Base-by-base conservation (phyloP, 2,797 vertebrate genomes). In the Sitta carolinensis region DNA sequence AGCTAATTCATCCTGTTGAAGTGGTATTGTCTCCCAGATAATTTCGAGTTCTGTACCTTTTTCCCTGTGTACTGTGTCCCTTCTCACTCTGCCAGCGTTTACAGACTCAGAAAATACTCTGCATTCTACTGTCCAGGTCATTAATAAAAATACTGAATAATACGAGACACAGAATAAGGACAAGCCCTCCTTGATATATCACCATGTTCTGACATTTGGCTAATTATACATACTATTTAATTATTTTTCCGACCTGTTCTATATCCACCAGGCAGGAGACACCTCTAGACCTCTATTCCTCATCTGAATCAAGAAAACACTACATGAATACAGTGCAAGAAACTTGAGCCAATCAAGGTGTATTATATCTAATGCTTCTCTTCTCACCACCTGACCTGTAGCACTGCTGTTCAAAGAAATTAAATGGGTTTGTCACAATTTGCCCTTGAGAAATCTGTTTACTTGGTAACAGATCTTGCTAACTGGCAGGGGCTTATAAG, bases 381-480 rank as follows among this genome's bases (percentile, higher is more conserved):
- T 86, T 51, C 52, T 86, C 77, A 42, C 47, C 34, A 36, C 26
- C 76, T 62, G 73, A 94, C 61, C 47, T 50, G 45, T 43, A 81
- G 67, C 21, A 13, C 7, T 45, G 42, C 45, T 8, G 1, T 25
- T 45, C 34, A 66, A 87, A 61, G 51, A 85, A 91, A 89, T 76
- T 66, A 51, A 85, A 87, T 62, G 55, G 22, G n/a, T 62, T 83
- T 83, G 68, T 73, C 85, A 66, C 11, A 0, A 82, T 76, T 47
- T 76, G 75, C 68, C 75, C 79, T 93, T 85, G 79, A 87, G 95
- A 87, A 91, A 91, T 66, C 47, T 89, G 51, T 89, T 87, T 75
- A 72, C 67, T 72, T 18, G 1, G 15, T 76, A 90, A 77, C 51
- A 2, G 0, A 87, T 58, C 85, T 58, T 79, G 38, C 43, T 76